Evolutionary conservation across 2,797 vertebrate genomes (phyloP).

Genomic region (Sternarchorhynchus goeldii): DNA sequence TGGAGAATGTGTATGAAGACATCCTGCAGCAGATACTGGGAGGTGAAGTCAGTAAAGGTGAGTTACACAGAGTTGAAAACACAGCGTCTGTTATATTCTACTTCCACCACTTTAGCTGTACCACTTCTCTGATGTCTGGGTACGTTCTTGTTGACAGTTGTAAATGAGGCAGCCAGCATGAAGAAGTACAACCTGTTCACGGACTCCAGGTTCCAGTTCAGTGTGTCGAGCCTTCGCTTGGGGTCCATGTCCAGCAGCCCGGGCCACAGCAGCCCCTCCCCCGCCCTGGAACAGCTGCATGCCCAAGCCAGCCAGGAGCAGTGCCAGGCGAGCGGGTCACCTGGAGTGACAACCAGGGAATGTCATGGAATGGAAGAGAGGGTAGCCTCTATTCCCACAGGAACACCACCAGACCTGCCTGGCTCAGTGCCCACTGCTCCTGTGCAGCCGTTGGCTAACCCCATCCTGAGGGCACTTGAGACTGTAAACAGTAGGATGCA

Average conservation of each 20-base stretch:
- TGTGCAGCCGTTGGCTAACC: neutral
- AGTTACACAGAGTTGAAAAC: slow-evolving; percentile 10
- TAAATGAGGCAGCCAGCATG: slow-evolving; percentile 84
- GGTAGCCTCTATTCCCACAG: neutral
- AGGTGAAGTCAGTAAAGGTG: slow-evolving; percentile 84
- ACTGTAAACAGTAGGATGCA: neutral
- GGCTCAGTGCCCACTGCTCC: neutral
- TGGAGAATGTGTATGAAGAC: slow-evolving; percentile 89
- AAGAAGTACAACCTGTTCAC: slow-evolving; percentile 88
- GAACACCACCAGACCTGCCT: neutral
- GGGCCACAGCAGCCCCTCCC: slow-evolving; percentile 37
- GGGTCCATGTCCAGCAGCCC: slow-evolving; percentile 79
- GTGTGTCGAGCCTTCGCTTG: slow-evolving; percentile 80
- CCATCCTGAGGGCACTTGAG: neutral
- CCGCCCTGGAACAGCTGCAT: neutral
- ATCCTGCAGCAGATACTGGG: slow-evolving; percentile 83
- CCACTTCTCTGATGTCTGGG: slow-evolving; percentile 4
- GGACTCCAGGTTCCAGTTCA: slow-evolving; percentile 79
- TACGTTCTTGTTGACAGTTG: slow-evolving; percentile 72
- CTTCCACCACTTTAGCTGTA: neutral
- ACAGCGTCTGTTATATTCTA: neutral
- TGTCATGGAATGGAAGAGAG: no score
- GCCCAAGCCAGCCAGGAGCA: neutral
- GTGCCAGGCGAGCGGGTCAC: no score
- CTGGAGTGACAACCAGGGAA: no score